Conservation (phyloP, 2,888 invertebrate species). For the Branchipolynoe longqiensis region DNA sequence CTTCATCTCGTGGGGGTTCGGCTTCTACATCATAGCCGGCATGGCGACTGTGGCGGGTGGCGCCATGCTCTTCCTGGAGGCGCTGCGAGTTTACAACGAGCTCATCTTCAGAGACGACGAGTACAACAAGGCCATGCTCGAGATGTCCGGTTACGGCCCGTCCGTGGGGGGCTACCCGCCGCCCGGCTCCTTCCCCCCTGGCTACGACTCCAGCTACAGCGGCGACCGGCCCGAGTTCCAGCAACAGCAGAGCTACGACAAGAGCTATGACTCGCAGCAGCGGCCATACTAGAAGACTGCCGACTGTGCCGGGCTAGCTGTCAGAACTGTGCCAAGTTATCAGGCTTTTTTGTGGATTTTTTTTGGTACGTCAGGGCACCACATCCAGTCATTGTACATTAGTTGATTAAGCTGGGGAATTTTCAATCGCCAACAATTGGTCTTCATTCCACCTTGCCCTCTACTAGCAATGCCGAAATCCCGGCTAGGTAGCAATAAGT, state of each 20-base stretch:
- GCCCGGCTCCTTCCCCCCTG: slow-evolving; percentile 30
- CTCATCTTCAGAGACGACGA: slow-evolving; percentile 65
- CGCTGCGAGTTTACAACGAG: slow-evolving; percentile 63
- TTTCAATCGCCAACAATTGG: too few species aligned
- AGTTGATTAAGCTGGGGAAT: too few species aligned
- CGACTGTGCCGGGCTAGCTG: too few species aligned
- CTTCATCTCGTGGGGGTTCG: slow-evolving; percentile 71
- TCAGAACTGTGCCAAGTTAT: too few species aligned
- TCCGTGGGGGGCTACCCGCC: not conserved
- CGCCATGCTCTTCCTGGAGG: slow-evolving; percentile 66
- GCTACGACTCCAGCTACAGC: slow-evolving; percentile 33
- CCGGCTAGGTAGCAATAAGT: too few species aligned
- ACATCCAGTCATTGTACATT: too few species aligned
- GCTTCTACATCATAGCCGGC: slow-evolving; percentile 69
- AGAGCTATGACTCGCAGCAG: slow-evolving; percentile 42
- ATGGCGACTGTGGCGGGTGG: slow-evolving; percentile 62
- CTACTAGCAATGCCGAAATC: too few species aligned
- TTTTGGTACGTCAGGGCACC: too few species aligned
- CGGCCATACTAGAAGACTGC: slow-evolving; percentile 19
- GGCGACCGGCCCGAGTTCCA: slow-evolving; percentile 13
- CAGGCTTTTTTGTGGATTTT: too few species aligned
- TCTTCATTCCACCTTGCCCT: too few species aligned
- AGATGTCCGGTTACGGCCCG: slow-evolving; percentile 62
- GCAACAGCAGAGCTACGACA: slow-evolving; percentile 16
- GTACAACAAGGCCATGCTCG: slow-evolving; percentile 65